Conservation (phyloP, 2,797 vertebrate genomes). For the Podargus strigoides region DNA sequence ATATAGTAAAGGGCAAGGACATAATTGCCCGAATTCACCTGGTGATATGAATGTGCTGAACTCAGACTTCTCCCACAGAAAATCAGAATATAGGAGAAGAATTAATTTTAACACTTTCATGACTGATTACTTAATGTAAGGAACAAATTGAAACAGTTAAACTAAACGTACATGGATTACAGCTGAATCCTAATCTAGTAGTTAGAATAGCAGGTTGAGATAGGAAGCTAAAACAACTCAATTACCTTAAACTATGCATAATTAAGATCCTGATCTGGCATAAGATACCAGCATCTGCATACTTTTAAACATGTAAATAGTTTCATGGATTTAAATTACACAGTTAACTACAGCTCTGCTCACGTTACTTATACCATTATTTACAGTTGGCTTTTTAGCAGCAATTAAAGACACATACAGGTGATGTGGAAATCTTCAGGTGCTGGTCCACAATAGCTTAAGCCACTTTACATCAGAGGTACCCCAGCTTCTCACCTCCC, state of each 20-base stretch:
- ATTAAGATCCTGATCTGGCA: constrained; percentile 47
- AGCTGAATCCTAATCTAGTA: constrained; percentile 16
- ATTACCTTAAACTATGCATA: constrained; percentile 13
- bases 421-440: neutral
- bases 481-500: neutral
- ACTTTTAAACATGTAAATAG: neutral
- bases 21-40: neutral
- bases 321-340: neutral
- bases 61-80: neutral
- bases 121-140: neutral
- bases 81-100: neutral
- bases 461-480: neutral
- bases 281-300: constrained; percentile 6
- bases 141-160: constrained; percentile 10
- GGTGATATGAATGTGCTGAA: neutral
- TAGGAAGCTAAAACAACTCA: neutral
- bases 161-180: neutral
- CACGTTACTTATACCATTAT: neutral
- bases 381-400: neutral
- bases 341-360: neutral
- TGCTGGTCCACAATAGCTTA: neutral
- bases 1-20: neutral
- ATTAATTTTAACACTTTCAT: neutral
- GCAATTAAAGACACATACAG: neutral
- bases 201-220: constrained; percentile 32